These are phyloP conservation scores for Bagarius yarrelli DNA, from an alignment of 2,113 vertebrate genomes.

Conservation along the genomic window DNA sequence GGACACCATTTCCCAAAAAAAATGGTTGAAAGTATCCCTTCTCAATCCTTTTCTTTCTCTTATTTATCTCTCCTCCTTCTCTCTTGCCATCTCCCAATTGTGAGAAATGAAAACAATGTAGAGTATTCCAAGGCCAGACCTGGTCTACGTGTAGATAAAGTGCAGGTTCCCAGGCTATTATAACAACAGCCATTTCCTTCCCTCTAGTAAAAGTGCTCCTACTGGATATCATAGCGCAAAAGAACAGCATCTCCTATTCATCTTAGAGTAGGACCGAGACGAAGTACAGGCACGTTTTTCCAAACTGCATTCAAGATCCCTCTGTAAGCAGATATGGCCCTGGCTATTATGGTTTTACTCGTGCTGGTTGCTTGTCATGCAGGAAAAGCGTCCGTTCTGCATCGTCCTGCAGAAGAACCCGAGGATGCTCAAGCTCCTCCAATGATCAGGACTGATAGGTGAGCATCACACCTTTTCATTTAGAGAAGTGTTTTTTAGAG, in stretches of 20 bases:
- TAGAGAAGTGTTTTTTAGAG: not conserved
- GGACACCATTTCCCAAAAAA: not conserved
- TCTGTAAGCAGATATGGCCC: conserved; percentile 56
- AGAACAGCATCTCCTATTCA: conserved; percentile 44
- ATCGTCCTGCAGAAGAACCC: conserved; percentile 49
- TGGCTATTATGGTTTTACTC: conserved; percentile 24
- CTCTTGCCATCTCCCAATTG: conserved; percentile 62
- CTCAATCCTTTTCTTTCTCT: conserved; percentile 19
- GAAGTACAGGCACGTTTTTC: not conserved
- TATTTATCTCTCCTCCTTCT: conserved; percentile 41
- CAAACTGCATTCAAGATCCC: conserved; percentile 25
- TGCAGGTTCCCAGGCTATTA: conserved; percentile 65
- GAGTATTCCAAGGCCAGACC: conserved; percentile 73
- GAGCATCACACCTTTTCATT: conserved; percentile 19
- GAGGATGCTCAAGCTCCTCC: conserved; percentile 6
- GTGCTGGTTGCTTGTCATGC: conserved; percentile 58
- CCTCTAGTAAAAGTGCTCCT: not conserved
- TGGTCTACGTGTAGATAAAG: conserved; percentile 67
- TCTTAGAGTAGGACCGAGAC: not conserved
- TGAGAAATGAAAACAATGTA: conserved; percentile 68
- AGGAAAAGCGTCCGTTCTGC: conserved; percentile 59
- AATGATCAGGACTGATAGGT: conserved; percentile 54
- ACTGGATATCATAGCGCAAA: not conserved
- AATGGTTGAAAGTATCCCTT: not conserved
- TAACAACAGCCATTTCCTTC: conserved; percentile 56